Evolutionary conservation across 2,113 vertebrate species (phyloP), one percentile per base, ranked within the genome.

Genomic region (Albula goreensis): DNA sequence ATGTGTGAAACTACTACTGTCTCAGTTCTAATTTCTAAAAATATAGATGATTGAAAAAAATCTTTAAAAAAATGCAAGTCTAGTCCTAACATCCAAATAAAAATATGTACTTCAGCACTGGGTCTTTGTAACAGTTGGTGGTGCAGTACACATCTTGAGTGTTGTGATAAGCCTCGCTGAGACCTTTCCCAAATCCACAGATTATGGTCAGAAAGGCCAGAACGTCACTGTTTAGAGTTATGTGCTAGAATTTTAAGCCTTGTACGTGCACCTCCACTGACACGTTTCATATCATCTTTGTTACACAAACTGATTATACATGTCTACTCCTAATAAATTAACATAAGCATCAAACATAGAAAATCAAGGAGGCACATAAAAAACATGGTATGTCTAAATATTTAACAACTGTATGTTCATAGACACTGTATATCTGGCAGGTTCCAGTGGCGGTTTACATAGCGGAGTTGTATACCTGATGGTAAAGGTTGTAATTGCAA

Each of bases 1-100:
- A 50, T 51, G 63, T 60, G 57, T 84, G 50, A 49, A 66, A 11
- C 57, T 50, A 70, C 12, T 49, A 8, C 22, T n/a, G 48, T 1
- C 50, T 63, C 41, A 48, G 63, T 63, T 31, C 53, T 56, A 85
- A 85, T n/a, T 78, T 79, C 51, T 50, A 80, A 80, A 56, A 53
- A 63, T 80, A 56, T 78, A 81, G 56, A 56, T 66, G 80, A 53
- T 78, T 50, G 78, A 19, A 85, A 53, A 85, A n/a, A 6, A 22
- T 80, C 63, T 66, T 66, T 66, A 3, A 66, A 60, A 83, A 83
- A 50, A 50, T 22, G 25, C 78, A 85, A 66, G 50, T 63, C 41
- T 80, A 80, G 48, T 85, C 50, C 48, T 60, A 49, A 52, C 17
- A 53, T 74, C 80, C 53, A 85, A 85, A 85, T 81, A 22, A 80